Base-by-base conservation (phyloP, 2,113 vertebrate species). In the Tachuris rubrigastra region DNA sequence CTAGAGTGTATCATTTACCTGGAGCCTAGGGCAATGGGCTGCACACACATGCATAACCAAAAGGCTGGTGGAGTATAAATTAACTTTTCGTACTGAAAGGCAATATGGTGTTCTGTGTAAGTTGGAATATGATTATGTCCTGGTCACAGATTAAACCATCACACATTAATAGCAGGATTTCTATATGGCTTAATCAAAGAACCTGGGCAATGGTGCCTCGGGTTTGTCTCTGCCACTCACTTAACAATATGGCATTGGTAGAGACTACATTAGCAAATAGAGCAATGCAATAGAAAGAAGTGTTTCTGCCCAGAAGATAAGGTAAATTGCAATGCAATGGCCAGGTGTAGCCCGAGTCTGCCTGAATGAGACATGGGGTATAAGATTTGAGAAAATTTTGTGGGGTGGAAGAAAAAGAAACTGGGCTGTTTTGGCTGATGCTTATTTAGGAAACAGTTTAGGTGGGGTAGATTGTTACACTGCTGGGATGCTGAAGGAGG, bases 31-130 rank as follows among this genome's bases (percentile, higher is more conserved):
- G 91, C 88, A 90, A 63, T 37, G 72, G 35, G 73, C 58, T 93
- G 76, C 50, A 82, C 24, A 83, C 55, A 88, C 14, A 66, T 74
- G 75, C 82, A 83, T 96, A 85, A 95, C 39, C 63, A 78, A 94
- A 67, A 63, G 50, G 56, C 19, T 89, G 87, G 49, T 47, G 76
- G 30, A 87, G 46, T 71, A 79, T 86, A 95, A 96, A 96, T 96
- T 95, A 95, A 91, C 87, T 94, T 82, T 92, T 94, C 37, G 77
- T 91, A 90, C 46, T 94, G 47, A 65, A 85, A 96, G 39, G 46
- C 50, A 80, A n/a, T 56, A 74, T 3, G 1, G 31, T 81, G 15
- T 52, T 87, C 78, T 11, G 8, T 84, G 83, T 87, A 84, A 89
- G 42, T 52, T 77, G 90, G 39, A 91, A 85, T 74, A 50, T 33